Conservation (phyloP, 2,888 invertebrate genomes). For the Atethmia centrago region DNA sequence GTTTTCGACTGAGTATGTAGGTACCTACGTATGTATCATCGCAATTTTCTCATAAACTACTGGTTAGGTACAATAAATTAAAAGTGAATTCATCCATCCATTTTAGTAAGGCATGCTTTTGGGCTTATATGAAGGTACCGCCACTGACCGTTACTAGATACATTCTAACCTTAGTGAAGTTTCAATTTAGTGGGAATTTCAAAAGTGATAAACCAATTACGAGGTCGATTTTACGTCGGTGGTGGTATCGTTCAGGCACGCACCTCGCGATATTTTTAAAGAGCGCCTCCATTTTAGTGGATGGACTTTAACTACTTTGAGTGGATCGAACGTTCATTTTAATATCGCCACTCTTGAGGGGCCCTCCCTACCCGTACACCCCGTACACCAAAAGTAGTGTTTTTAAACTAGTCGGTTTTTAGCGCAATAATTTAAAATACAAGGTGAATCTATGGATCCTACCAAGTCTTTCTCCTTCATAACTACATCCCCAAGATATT, state of each 20-base stretch:
- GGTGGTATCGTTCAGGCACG: background rate
- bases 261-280: background rate
- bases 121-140: too few relatives aligned
- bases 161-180: background rate
- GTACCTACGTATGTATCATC: too few relatives aligned
- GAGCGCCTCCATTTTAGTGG: background rate
- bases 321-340: background rate
- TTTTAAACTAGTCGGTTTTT: background rate
- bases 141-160: background rate
- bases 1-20: too few relatives aligned
- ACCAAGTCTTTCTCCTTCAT: background rate
- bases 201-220: background rate
- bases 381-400: too few relatives aligned
- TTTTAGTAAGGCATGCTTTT: too few relatives aligned
- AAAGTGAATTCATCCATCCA: too few relatives aligned
- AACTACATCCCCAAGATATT: slow-evolving; percentile 4
- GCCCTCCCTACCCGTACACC: background rate
- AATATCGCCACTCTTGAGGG: background rate
- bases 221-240: background rate
- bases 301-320: background rate
- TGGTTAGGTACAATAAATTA: too few relatives aligned
- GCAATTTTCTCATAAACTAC: too few relatives aligned
- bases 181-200: background rate
- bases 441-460: background rate
- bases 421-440: background rate